Evolutionary conservation across 2,113 vertebrate genomes (phyloP).

Genomic region (Cinclus cinclus): DNA sequence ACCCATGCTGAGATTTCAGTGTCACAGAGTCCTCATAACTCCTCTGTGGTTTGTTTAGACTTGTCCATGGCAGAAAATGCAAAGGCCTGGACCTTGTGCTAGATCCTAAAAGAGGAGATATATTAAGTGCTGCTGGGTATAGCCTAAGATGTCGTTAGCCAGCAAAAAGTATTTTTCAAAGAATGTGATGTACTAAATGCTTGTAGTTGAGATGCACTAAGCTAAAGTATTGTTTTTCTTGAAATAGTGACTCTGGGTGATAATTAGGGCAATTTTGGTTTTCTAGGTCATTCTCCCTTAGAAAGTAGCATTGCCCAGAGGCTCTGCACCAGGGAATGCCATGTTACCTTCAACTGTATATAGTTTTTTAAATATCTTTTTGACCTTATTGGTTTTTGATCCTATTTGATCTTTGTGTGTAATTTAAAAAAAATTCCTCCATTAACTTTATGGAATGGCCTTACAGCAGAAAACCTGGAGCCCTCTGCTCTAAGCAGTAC

Average conservation of each 20-base stretch:
- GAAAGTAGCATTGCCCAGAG: not conserved
- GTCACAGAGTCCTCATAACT: not conserved
- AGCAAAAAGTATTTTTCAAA: not conserved
- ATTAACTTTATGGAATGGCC: not conserved
- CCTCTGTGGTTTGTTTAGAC: not conserved
- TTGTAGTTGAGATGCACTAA: not conserved
- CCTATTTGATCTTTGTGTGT: not conserved
- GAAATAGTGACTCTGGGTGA: not conserved
- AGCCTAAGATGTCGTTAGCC: not conserved
- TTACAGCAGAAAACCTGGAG: not conserved
- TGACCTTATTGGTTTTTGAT: not conserved
- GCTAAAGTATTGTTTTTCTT: not conserved
- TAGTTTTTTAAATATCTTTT: not conserved
- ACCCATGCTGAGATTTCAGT: not conserved
- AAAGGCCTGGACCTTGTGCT: not conserved
- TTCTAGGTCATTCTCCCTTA: not conserved
- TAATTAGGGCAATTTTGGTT: not conserved
- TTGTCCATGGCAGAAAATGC: not conserved
- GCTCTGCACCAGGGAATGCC: rapidly evolving
- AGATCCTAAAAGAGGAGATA: not conserved
- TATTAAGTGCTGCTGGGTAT: not conserved
- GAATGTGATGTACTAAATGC: not conserved
- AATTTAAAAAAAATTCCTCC: not conserved
- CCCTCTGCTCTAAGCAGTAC: not conserved
- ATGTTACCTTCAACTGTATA: not conserved